phyloP scores from a whole-genome alignment of 2,797 vertebrate species.

The Diceros bicornis region DNA sequence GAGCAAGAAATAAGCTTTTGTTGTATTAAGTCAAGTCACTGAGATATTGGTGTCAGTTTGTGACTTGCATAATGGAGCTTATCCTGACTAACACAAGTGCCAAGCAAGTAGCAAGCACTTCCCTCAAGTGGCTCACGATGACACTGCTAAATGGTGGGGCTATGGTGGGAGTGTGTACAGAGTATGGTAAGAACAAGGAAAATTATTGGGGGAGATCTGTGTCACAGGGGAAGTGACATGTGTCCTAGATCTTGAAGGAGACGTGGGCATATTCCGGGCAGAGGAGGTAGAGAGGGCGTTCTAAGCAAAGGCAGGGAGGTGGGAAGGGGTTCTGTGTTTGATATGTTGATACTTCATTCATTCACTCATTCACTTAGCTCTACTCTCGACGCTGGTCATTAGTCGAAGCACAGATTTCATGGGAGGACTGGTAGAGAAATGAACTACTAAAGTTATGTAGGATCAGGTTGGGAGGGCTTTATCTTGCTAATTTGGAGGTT shows the following conservation, averaged over 20 bases:
- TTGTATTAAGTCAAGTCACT: not conserved
- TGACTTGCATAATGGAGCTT: not conserved
- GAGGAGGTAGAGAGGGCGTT: not conserved
- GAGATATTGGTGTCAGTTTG: not conserved
- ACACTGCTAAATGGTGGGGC: not conserved
- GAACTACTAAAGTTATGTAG: not conserved
- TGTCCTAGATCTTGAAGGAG: not conserved
- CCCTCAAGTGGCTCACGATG: not conserved
- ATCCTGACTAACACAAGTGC: not conserved
- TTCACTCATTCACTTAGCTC: not conserved
- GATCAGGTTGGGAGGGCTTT: not conserved
- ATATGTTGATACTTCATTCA: not conserved
- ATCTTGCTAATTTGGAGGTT: not conserved
- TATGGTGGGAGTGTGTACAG: not conserved
- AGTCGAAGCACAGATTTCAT: not conserved
- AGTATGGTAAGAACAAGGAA: not conserved
- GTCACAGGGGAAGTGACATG: not conserved
- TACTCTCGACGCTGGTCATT: not conserved
- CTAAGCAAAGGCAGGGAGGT: not conserved
- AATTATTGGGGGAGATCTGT: not conserved
- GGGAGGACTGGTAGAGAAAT: not conserved
- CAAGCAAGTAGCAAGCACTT: not conserved
- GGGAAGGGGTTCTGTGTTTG: not conserved
- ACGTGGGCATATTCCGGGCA: not conserved
- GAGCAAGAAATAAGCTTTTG: slow-evolving; percentile 14